Base-by-base conservation (phyloP, 2,113 vertebrate species). In the Cyprichromis sp. region DNA sequence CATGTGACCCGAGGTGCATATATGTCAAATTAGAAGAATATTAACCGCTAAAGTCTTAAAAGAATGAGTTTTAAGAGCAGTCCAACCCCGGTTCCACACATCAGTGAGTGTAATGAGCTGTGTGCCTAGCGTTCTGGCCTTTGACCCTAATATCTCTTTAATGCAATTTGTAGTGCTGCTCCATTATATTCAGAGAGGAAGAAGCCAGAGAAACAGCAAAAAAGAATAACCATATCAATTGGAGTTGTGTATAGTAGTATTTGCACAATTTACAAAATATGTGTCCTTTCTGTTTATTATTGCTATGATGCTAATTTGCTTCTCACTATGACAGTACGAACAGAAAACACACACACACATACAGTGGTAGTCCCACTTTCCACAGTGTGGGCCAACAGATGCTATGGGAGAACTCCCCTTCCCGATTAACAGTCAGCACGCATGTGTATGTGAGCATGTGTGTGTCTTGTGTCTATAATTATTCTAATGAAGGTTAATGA, bases 401-500 rank as follows among this genome's bases (percentile, higher is more conserved):
- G 50, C 42, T 57, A 26, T 57, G 31, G 82, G 40, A 92, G 78
- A 19, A 29, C 83, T 84, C 81, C 47, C 76, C 50, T 78, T 86
- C 38, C 29, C 57, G 80, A 57, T 71, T 73, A 38, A 34, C 45
- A 80, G 47, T 59, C 36, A 24, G 12, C 11, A 40, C 31, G 71
- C 13, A 16, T 24, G 95, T 95, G 95, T 95, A 76, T 36, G 93
- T 93, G 94, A 26, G 81, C 57, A 31, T 87, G 90, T 92, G 94
- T 94, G 95, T 96, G 94, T 96, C 94, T 93, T 84, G 91, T 86
- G 93, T 95, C 89, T 93, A 71, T 97, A 97, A 97, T 97, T 97
- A 98, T 97, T 97, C 96, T 98, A 98, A 98, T 97, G 97, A 98
- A 97, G 97, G 98, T 97, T 97, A 98, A 97, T 96, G 97, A 97